Evolutionary conservation across 2,888 invertebrate genomes (phyloP).

Genomic region (Cotesia congregata): DNA sequence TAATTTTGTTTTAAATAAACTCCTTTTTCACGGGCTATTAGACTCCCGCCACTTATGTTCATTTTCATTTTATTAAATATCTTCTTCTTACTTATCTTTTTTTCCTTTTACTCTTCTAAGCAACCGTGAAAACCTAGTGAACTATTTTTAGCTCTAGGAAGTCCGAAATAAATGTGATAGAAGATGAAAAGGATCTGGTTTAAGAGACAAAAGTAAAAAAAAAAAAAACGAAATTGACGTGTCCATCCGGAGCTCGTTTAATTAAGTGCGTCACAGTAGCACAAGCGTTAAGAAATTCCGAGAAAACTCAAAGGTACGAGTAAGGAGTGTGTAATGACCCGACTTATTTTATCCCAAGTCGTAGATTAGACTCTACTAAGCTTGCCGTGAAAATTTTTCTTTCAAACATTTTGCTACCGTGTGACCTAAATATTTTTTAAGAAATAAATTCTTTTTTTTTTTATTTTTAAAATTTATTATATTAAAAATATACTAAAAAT

Average conservation of each 20-base stretch:
- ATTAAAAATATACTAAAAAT: too few species aligned
- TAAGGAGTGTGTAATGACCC: neutral
- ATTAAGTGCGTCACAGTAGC: slow-evolving; percentile 28
- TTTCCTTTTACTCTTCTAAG: neutral
- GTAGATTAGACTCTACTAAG: too few species aligned
- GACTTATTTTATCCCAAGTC: neutral
- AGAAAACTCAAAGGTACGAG: slow-evolving; percentile 17
- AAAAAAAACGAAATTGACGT: slow-evolving; percentile 22
- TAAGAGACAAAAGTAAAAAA: neutral
- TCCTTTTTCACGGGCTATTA: neutral
- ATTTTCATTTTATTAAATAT: neutral
- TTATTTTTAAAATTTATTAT: too few species aligned
- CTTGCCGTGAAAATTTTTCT: too few species aligned
- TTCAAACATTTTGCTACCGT: too few species aligned
- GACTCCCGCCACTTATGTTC: neutral
- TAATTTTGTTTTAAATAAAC: slow-evolving; percentile 6
- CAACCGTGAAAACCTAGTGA: neutral
- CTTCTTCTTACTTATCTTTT: neutral
- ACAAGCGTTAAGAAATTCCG: slow-evolving; percentile 27
- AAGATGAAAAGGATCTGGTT: neutral
- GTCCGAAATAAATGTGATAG: neutral
- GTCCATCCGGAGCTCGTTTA: slow-evolving; percentile 18
- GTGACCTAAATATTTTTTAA: too few species aligned
- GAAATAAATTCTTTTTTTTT: too few species aligned
- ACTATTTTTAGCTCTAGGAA: neutral